phyloP scores from a whole-genome alignment of 2,113 vertebrate genomes.

The Gadus chalcogrammus region DNA sequence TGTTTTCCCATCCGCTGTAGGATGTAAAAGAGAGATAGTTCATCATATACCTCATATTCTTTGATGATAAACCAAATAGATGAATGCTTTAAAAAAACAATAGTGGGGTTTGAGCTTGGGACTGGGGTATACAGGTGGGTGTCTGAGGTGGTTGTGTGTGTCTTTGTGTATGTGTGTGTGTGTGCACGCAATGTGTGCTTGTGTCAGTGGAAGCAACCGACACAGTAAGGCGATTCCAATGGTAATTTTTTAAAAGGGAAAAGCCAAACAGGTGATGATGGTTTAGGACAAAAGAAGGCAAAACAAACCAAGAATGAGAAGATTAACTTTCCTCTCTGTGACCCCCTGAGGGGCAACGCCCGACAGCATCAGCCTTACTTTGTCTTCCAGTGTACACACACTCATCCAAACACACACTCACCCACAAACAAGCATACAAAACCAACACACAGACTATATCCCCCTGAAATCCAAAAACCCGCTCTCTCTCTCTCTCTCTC shows the following conservation, averaged over 20 bases:
- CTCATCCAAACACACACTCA: constrained; percentile 25
- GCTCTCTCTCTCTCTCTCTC: too few relatives aligned
- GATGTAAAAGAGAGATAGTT: constrained; percentile 83
- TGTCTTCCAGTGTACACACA: constrained; percentile 27
- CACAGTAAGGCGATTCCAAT: constrained; percentile 8
- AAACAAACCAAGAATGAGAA: constrained; percentile 24
- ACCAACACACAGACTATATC: background rate
- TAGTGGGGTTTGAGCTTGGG: constrained; percentile 43
- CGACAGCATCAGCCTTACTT: constrained; percentile 6
- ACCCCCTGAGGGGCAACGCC: too few relatives aligned
- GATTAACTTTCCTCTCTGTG: constrained; percentile 11
- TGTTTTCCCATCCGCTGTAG: constrained; percentile 61
- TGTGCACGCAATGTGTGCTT: constrained; percentile 24
- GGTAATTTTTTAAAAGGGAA: background rate
- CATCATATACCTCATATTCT: constrained; percentile 94
- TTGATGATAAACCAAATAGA: constrained; percentile 91
- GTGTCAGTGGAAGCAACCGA: constrained; percentile 22
- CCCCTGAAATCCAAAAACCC: background rate
- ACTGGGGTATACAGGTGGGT: constrained; percentile 13
- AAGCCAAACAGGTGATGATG: too few relatives aligned
- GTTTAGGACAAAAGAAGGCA: constrained; percentile 17
- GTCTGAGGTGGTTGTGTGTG: background rate
- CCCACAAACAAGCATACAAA: background rate
- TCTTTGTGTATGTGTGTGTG: background rate
- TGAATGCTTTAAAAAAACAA: constrained; percentile 69